Conservation (phyloP, 2,888 invertebrate species). For the Microplitis manilae region DNA sequence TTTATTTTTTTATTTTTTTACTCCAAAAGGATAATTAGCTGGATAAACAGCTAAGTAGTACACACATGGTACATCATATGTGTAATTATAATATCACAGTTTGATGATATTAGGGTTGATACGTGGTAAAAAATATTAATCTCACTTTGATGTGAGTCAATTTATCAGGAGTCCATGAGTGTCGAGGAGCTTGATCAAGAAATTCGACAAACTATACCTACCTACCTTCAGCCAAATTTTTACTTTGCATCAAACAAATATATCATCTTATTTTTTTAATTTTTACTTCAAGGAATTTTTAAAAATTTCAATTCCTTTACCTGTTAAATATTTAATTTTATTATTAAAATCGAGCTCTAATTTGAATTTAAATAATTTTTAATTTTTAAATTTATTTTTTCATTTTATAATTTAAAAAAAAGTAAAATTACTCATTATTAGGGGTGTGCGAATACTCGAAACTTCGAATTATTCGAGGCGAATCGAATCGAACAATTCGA, state of each 20-base stretch:
- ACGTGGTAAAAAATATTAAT: background rate
- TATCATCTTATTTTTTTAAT: background rate
- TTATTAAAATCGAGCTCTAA: too few species aligned
- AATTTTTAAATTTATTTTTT: too few species aligned
- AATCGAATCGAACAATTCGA: too few species aligned
- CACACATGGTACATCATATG: background rate
- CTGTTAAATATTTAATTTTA: too few species aligned
- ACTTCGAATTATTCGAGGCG: too few species aligned
- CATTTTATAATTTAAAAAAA: too few species aligned
- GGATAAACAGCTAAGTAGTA: background rate
- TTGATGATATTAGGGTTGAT: background rate
- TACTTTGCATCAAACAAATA: background rate
- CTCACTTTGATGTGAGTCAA: slow-evolving; percentile 1
- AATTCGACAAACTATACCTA: background rate
- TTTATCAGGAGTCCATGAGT: background rate
- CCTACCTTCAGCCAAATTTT: background rate
- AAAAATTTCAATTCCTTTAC: too few species aligned
- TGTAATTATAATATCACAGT: background rate
- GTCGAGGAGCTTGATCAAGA: background rate
- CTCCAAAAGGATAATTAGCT: background rate
- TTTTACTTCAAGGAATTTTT: background rate
- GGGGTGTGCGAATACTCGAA: too few species aligned
- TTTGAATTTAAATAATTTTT: too few species aligned
- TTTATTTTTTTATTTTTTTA: background rate
- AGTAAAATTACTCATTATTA: too few species aligned